These are phyloP conservation scores for Contarinia nasturtii DNA, from an alignment of 1,140 invertebrate species.

Conservation along the genomic window DNA sequence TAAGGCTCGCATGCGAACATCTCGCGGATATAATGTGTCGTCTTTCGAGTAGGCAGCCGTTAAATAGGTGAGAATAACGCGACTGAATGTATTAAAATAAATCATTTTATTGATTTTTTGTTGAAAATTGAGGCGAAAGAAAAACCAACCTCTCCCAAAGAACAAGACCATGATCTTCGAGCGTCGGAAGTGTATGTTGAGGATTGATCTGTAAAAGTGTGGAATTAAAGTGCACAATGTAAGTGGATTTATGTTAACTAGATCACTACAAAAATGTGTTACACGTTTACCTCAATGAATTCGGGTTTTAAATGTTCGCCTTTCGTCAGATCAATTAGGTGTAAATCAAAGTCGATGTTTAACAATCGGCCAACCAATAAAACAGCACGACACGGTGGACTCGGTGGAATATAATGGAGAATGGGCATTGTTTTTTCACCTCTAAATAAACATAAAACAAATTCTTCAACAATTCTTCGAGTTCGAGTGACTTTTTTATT, in stretches of 20 bases:
- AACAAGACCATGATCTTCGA: conserved; percentile 44
- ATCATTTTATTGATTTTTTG: background rate
- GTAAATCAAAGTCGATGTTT: conserved; percentile 30
- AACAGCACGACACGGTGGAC: conserved; percentile 32
- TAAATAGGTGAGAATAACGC: conserved; percentile 50
- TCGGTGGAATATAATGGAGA: conserved; percentile 33
- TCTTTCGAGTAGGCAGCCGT: conserved; percentile 48
- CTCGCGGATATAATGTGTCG: conserved; percentile 43
- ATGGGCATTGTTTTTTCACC: conserved; percentile 30
- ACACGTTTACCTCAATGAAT: conserved; percentile 21
- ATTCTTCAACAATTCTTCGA: conserved; percentile 19
- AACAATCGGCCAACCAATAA: conserved; percentile 30
- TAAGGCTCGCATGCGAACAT: conserved; percentile 38
- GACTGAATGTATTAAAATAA: conserved; percentile 22
- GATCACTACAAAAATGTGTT: conserved; percentile 1
- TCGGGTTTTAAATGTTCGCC: conserved; percentile 32
- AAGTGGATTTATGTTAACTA: too few species aligned
- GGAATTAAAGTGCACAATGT: background rate
- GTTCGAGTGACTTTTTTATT: background rate
- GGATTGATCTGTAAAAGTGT: conserved; percentile 32
- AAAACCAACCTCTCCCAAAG: conserved; percentile 32
- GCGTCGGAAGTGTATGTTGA: conserved; percentile 42
- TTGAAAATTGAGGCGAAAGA: background rate
- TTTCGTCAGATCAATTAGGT: conserved; percentile 26
- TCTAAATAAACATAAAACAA: conserved; percentile 22